Conservation (phyloP, 2,113 vertebrate species). For the Scophthalmus maximus region DNA sequence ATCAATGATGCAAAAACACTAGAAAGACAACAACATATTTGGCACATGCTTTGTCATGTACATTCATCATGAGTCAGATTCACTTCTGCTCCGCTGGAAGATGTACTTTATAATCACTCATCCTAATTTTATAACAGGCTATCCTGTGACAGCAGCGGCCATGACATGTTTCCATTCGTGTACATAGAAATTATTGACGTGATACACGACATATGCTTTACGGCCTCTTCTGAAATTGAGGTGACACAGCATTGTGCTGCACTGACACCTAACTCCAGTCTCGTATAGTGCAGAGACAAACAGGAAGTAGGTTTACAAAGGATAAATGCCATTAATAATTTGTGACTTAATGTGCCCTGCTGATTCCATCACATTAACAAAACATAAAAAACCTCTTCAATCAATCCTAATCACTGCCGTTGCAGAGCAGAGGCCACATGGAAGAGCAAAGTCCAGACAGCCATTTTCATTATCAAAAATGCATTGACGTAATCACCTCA, state of each 20-base stretch:
- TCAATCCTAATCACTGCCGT: slow-evolving; percentile 18
- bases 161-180: slow-evolving; percentile 16
- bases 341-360: slow-evolving; percentile 31
- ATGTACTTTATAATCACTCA: background rate
- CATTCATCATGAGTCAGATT: background rate
- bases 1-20: background rate
- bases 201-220: slow-evolving; percentile 22
- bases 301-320: slow-evolving; percentile 16
- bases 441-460: background rate
- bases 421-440: slow-evolving; percentile 5
- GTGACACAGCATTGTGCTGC: background rate
- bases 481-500: slow-evolving; percentile 48
- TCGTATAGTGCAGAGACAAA: slow-evolving; percentile 15
- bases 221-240: background rate
- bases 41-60: background rate
- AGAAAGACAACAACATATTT: background rate
- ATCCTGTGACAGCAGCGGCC: slow-evolving; percentile 1
- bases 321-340: slow-evolving; percentile 36
- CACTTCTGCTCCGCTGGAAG: background rate
- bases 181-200: slow-evolving; percentile 39
- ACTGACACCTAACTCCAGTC: background rate
- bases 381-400: slow-evolving; percentile 70
- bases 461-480: slow-evolving; percentile 68
- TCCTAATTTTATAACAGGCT: background rate
- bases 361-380: slow-evolving; percentile 73